These are phyloP conservation scores for Nyctereutes procyonoides DNA, from an alignment of 2,113 vertebrate species.

Conservation along the genomic window DNA sequence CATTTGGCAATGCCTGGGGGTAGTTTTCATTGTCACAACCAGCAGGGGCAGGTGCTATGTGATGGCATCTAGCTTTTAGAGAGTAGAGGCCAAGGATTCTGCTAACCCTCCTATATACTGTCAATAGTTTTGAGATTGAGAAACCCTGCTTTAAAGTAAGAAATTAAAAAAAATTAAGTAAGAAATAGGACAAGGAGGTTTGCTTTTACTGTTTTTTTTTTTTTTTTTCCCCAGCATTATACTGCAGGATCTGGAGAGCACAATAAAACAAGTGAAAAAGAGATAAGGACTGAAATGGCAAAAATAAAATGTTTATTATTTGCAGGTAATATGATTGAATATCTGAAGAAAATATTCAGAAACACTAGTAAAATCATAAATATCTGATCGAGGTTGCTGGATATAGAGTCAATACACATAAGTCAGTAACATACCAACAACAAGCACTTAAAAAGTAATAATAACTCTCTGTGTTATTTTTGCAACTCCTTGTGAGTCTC, in stretches of 20 bases:
- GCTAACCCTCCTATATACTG: neutral
- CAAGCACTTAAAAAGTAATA: neutral
- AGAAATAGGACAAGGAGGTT: no score
- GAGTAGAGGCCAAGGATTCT: neutral
- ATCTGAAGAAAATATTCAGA: neutral
- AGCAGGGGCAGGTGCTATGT: neutral
- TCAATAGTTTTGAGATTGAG: neutral
- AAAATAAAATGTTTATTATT: neutral
- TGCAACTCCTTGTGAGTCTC: neutral
- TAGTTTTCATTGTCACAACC: neutral
- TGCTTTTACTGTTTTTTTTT: neutral
- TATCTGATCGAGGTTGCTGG: neutral
- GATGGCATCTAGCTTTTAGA: rapidly evolving
- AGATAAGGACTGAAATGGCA: neutral
- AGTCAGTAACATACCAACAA: neutral
- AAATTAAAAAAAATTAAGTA: neutral
- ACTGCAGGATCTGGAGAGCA: neutral
- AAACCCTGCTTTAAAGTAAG: neutral
- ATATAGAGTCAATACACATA: neutral
- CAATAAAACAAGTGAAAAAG: neutral
- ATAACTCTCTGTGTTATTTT: neutral
- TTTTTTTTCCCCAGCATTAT: neutral
- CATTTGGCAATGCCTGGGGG: neutral
- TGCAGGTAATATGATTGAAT: neutral
- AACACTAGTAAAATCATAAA: neutral